Evolutionary conservation across 2,797 vertebrate genomes (phyloP), one percentile per base, ranked within the genome.

Genomic region (Acrossocheilus wenchowensis): DNA sequence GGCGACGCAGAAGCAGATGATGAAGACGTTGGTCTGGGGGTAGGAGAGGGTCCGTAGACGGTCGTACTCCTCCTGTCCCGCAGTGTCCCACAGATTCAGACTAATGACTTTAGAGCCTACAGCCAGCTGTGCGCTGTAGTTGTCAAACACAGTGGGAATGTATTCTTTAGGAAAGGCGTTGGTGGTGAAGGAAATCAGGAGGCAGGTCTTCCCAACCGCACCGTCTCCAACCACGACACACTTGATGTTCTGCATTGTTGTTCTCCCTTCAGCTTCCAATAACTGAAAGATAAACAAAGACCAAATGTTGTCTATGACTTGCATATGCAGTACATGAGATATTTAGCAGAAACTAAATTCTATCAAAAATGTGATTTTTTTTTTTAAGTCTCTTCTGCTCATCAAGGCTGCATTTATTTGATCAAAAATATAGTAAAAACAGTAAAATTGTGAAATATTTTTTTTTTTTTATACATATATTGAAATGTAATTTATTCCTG

Each of bases 131-230:
- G 96, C 95, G 0, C 96, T 97, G 93, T 97, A 97, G 92, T 97
- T 96, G 94, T 97, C 97, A 34, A 97, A 97, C 89, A 97, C 96
- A 0, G 97, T 97, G 91, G 97, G 97, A 92, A 97, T 95, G 91
- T 97, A 97, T 87, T 97, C 96, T 88, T 96, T 96, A 90, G 96
- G 97, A 91, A 97, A 97, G 91, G 96, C 95, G 0, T 96, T 96
- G 89, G 96, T 97, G n/a, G 96, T 97, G 88, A 96, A 96, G 92
- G 96, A 97, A 91, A 97, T 97, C 34, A 97, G 94, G 41, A 97
- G 95, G 87, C 96, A 97, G 8, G 97, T 97, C 92, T 97, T 97
- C 34, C 96, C 97, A 85, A 97, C 97, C 0, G 96, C 96, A 73
- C 96, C 96, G 0, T 97, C 96, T 0, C 97, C 97, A 84, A 97